A percentile compares a stretch with the other conserved stretches of the same genome.
Conservation (phyloP, 2,888 invertebrate genomes). For the Neuroscelio doddi region DNA sequence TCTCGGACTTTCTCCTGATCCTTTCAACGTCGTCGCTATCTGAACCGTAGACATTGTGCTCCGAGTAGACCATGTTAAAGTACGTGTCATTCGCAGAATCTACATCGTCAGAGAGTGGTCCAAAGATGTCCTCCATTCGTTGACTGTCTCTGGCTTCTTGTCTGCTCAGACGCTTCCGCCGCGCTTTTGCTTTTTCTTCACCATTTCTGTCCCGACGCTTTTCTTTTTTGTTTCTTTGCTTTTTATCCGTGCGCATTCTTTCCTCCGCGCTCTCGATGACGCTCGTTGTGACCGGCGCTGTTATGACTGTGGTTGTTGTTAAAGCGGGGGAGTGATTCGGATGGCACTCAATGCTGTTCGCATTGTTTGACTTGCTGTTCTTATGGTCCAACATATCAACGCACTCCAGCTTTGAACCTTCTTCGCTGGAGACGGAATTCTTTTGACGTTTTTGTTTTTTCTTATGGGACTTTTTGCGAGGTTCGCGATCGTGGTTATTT, state of each 20-base stretch:
- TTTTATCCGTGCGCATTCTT: conserved; percentile 70
- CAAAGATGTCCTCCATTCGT: conserved; percentile 90
- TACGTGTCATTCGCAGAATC: conserved; percentile 64
- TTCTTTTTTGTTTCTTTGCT: conserved; percentile 70
- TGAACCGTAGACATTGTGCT: conserved; percentile 71
- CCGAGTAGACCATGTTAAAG: conserved; percentile 57
- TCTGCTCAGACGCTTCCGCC: conserved; percentile 71
- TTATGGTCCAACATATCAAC: conserved; percentile 44
- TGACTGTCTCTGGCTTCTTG: conserved; percentile 76
- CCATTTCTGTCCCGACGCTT: conserved; percentile 68
- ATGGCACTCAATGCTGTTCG: conserved; percentile 50
- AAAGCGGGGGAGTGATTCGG: conserved; percentile 43
- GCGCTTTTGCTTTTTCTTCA: conserved; percentile 68
- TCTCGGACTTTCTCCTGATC: conserved; percentile 64
- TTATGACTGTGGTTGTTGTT: conserved; percentile 24
- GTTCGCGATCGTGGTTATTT: conserved; percentile 68
- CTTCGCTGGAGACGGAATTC: conserved; percentile 74
- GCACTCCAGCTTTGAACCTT: conserved; percentile 55
- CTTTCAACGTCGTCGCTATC: conserved; percentile 74
- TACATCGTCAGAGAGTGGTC: conserved; percentile 87
- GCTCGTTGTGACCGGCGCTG: conserved; percentile 44
- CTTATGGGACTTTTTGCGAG: conserved; percentile 83
- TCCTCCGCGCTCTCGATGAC: conserved; percentile 62
- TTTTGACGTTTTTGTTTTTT: conserved; percentile 89
- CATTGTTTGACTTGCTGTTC: conserved; percentile 54